These are phyloP conservation scores for Lacerta viridis DNA, from an alignment of 2,797 vertebrate species.

Conservation along the genomic window DNA sequence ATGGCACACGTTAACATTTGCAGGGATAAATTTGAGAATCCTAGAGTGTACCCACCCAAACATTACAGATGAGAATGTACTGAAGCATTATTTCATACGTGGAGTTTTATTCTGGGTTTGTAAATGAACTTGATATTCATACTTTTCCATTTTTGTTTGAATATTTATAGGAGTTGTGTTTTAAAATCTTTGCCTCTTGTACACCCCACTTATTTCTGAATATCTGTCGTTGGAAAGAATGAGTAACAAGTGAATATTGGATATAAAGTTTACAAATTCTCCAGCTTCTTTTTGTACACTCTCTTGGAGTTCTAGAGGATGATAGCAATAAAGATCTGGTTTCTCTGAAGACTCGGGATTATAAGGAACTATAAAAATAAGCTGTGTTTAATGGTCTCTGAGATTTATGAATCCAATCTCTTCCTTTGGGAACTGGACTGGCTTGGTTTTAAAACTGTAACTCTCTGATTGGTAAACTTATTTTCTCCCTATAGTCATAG, in stretches of 20 bases:
- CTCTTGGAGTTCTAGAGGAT: conserved; percentile 48
- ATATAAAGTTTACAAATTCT: conserved; percentile 58
- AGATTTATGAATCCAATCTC: conserved; percentile 70
- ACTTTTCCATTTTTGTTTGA: not conserved
- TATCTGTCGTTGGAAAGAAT: conserved; percentile 43
- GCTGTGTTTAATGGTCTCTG: conserved; percentile 59
- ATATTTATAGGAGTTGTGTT: not conserved
- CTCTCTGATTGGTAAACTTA: conserved; percentile 41
- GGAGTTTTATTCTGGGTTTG: not conserved
- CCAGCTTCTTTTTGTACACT: conserved; percentile 46
- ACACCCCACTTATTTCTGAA: conserved; percentile 40
- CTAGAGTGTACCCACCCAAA: not conserved
- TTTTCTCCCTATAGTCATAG: conserved; percentile 42
- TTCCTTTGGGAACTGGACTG: conserved; percentile 11
- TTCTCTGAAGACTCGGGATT: conserved; percentile 62
- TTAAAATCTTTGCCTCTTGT: conserved; percentile 41
- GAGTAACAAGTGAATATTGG: conserved; percentile 23
- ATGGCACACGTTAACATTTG: not conserved
- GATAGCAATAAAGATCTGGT: conserved; percentile 52
- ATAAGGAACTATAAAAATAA: conserved; percentile 54
- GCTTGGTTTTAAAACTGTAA: conserved; percentile 60
- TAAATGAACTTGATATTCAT: conserved; percentile 32
- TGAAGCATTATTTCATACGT: not conserved
- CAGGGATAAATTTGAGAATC: not conserved
- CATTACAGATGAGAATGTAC: not conserved